Percentiles rank a stretch among this genome's conserved stretches.
phyloP scores from a whole-genome alignment of 2,888 invertebrate species.

The Byasa hedistus region DNA sequence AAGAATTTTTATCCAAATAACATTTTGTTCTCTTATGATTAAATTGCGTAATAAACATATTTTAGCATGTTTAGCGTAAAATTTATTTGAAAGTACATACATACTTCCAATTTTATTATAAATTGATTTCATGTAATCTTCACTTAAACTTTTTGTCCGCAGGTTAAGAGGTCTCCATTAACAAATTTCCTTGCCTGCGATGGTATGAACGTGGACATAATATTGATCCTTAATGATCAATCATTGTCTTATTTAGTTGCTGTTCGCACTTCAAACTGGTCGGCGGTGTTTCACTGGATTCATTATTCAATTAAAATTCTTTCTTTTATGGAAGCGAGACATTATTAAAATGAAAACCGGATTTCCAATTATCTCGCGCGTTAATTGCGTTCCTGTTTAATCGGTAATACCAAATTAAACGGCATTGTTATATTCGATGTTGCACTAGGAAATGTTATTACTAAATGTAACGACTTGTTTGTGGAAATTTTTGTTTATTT shows the following conservation, averaged over 20 bases:
- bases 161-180: too few species aligned
- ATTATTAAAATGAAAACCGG: slow-evolving; percentile 27
- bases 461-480: neutral
- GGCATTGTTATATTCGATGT: slow-evolving; percentile 20
- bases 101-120: too few species aligned
- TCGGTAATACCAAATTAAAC: slow-evolving; percentile 26
- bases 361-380: slow-evolving; percentile 23
- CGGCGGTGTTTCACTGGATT: slow-evolving; percentile 9
- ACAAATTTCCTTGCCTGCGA: too few species aligned
- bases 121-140: too few species aligned
- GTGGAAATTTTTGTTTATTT: too few species aligned
- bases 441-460: slow-evolving; percentile 7
- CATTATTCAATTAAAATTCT: slow-evolving; percentile 26
- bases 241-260: slow-evolving; percentile 17
- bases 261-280: slow-evolving; percentile 7
- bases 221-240: slow-evolving; percentile 18
- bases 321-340: slow-evolving; percentile 16
- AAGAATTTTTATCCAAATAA: too few species aligned
- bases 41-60: too few species aligned
- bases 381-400: slow-evolving; percentile 27
- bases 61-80: too few species aligned
- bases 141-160: too few species aligned
- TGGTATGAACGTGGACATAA: neutral
- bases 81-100: too few species aligned
- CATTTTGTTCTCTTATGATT: too few species aligned